Conservation (phyloP, 2,797 vertebrate genomes). For the Squalus acanthias region DNA sequence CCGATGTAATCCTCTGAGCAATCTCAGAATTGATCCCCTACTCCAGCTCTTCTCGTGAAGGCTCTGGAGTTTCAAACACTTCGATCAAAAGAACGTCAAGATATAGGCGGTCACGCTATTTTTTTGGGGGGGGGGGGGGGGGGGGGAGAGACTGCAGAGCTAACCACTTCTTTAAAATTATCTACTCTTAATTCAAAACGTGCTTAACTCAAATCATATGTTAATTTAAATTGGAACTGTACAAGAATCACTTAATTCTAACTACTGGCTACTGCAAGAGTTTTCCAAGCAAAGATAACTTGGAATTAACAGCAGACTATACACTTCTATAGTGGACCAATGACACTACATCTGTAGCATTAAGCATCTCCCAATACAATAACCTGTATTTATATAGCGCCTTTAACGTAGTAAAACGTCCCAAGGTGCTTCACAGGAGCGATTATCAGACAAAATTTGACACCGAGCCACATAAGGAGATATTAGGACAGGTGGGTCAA, state of each 20-base stretch:
- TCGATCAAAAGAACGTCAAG: no score
- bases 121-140: neutral
- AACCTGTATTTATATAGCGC: neutral
- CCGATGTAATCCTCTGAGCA: neutral
- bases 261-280: neutral
- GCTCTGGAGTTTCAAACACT: no score
- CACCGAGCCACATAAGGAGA: neutral
- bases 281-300: neutral
- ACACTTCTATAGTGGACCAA: neutral
- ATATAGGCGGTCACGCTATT: neutral
- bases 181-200: neutral
- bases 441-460: neutral
- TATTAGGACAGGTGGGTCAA: neutral
- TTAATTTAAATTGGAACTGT: neutral
- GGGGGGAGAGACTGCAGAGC: neutral
- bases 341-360: neutral
- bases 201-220: neutral
- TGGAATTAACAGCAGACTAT: neutral
- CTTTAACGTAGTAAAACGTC: neutral
- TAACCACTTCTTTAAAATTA: neutral
- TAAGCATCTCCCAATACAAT: neutral
- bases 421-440: neutral
- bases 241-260: neutral
- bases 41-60: no score
- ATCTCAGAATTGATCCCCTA: neutral